Evolutionary conservation across 2,113 vertebrate genomes (phyloP), one percentile per base, ranked within the genome.

Genomic region (Gasterosteus nipponicus): DNA sequence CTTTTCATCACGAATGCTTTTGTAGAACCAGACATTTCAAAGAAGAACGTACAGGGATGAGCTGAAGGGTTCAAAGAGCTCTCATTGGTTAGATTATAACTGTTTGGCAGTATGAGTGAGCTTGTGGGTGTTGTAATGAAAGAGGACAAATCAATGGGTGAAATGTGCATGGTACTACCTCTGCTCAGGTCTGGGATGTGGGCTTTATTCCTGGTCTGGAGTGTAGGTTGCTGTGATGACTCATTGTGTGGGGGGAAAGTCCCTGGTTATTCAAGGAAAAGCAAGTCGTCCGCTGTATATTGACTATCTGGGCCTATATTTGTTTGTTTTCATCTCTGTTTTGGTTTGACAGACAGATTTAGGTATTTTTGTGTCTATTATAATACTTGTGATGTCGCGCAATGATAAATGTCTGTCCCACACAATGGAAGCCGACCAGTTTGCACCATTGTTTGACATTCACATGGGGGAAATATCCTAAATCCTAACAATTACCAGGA

Each of bases 131-230:
- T 46, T 75, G 58, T 68, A 86, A 86, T 80, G 62, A 81, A 83
- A 85, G 66, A 65, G 57, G 73, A 85, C 87, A 86, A 89, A 67
- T 89, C 86, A 87, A 49, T 42, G 68, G 51, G 47, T 82, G 60
- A 82, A 76, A 81, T 74, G 62, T 83, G 53, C 22, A 69, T 77
- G 75, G 59, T 89, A 87, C 85, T 89, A 80, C 67, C 79, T 10
- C 74, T n/a, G 5, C 68, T 75, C 73, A 75, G 80, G 62, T 77
- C 69, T 85, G 70, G 22, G 77, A 59, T 57, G 83, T 77, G 71
- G 71, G 83, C 81, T 82, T 82, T 59, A 56, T 72, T 87, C 81
- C 66, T 75, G 77, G 80, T 85, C 74, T 83, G 54, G 56, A 60
- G 74, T 56, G 86, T 76, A 22, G 85, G 82, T 59, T 75, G 82